Evolutionary conservation across 2,888 invertebrate species (phyloP).

Genomic region (Fissipunctia ypsillon): DNA sequence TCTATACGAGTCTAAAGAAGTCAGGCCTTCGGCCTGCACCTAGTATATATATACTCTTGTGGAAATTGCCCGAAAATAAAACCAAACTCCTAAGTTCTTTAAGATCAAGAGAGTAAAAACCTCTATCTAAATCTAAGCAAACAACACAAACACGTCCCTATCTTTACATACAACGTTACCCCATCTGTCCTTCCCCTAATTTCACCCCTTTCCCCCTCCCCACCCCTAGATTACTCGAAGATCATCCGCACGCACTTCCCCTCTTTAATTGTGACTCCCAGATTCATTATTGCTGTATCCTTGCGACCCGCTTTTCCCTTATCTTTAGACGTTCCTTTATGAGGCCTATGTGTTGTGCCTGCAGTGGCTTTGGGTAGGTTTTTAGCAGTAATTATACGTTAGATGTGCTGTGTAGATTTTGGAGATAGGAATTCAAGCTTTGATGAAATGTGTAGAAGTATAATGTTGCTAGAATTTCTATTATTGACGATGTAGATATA

Average conservation of each 20-base stretch:
- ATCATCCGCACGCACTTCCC: constrained; percentile 88
- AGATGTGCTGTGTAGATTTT: constrained; percentile 26
- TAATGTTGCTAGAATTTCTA: background rate
- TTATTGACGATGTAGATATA: background rate
- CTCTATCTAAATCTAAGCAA: constrained; percentile 20
- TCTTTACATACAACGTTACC: constrained; percentile 57
- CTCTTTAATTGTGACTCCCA: constrained; percentile 89
- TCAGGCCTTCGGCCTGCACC: background rate
- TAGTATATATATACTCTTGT: background rate
- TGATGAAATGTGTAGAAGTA: background rate
- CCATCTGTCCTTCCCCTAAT: constrained; percentile 56
- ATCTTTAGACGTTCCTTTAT: constrained; percentile 80
- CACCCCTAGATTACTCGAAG: constrained; percentile 85
- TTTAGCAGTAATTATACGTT: constrained; percentile 40
- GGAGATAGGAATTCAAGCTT: constrained; percentile 18
- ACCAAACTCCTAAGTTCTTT: background rate
- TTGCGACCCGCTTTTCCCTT: constrained; percentile 85
- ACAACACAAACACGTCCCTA: constrained; percentile 44
- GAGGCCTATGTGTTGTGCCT: constrained; percentile 39
- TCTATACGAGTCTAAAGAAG: background rate
- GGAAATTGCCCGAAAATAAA: background rate
- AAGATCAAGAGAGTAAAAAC: constrained; percentile 32
- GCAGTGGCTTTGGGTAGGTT: constrained; percentile 32
- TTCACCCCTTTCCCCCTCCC: constrained; percentile 66
- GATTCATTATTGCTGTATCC: constrained; percentile 89